Percentiles rank a stretch among this genome's conserved stretches.
These are phyloP conservation scores for Epicampocera succincta DNA, from an alignment of 2,888 invertebrate genomes.

Conservation along the genomic window DNA sequence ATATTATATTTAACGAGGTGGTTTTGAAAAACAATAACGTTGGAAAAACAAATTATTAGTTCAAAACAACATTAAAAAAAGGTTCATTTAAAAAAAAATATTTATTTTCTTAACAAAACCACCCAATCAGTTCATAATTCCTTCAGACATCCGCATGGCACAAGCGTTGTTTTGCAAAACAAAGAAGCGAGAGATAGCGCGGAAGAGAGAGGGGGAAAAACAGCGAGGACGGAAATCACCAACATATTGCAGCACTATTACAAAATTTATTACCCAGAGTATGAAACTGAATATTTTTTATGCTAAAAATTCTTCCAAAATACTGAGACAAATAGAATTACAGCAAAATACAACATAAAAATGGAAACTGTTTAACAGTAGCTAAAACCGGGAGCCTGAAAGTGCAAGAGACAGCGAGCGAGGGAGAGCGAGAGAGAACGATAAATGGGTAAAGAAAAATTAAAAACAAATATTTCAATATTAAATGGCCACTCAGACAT, in stretches of 20 bases:
- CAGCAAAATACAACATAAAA: conserved; percentile 19
- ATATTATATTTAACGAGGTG: too few relatives aligned
- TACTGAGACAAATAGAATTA: conserved; percentile 44
- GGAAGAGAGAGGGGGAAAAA: neutral
- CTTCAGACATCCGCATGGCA: neutral
- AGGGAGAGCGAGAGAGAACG: neutral
- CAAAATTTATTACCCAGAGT: conserved; percentile 60
- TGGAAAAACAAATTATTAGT: too few relatives aligned
- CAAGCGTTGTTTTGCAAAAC: conserved; percentile 4
- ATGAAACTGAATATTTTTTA: conserved; percentile 15
- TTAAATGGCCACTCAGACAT: conserved; percentile 66
- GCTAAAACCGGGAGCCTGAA: neutral
- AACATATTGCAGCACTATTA: conserved; percentile 65
- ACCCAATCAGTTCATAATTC: neutral
- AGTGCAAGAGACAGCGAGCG: neutral
- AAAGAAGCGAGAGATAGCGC: neutral
- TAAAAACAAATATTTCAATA: conserved; percentile 68
- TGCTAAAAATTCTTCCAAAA: neutral
- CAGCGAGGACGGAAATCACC: conserved; percentile 30
- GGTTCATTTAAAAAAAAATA: too few relatives aligned
- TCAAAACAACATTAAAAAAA: too few relatives aligned
- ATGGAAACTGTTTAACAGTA: too few relatives aligned
- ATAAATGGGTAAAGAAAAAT: conserved; percentile 43
- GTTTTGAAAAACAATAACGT: too few relatives aligned
- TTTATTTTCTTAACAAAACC: neutral